Percentiles rank a stretch among this genome's conserved stretches.
Conservation (phyloP, 2,113 vertebrate genomes). For the Pseudolaguvia tuberculata region DNA sequence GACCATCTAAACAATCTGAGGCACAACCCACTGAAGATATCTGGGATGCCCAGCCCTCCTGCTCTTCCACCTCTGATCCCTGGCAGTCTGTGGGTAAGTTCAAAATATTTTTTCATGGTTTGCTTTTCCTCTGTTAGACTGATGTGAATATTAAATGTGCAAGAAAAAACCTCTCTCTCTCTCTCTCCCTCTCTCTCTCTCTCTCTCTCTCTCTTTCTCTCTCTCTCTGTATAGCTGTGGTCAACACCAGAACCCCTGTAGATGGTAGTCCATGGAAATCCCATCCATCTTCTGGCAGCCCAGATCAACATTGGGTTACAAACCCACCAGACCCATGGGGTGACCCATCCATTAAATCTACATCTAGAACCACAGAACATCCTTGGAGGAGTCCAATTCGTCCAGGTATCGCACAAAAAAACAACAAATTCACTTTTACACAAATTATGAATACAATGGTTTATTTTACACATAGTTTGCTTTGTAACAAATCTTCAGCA, state of each 20-base stretch:
- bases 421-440: background rate
- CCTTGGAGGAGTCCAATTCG: slow-evolving; percentile 57
- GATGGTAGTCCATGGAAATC: slow-evolving; percentile 60
- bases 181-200: slow-evolving; percentile 15
- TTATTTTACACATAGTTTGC: background rate
- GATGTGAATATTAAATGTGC: background rate
- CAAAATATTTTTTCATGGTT: background rate
- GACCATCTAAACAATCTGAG: slow-evolving; percentile 57
- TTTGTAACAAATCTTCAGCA: background rate
- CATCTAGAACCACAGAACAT: slow-evolving; percentile 54
- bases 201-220: slow-evolving; percentile 1
- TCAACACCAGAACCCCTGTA: slow-evolving; percentile 58
- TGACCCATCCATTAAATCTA: slow-evolving; percentile 62
- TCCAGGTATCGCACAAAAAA: slow-evolving; percentile 49
- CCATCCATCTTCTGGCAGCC: slow-evolving; percentile 51
- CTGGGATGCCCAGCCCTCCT: slow-evolving; percentile 58
- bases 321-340: slow-evolving; percentile 77
- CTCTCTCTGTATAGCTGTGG: slow-evolving; percentile 47
- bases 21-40: slow-evolving; percentile 55
- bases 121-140: background rate
- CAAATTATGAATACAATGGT: background rate
- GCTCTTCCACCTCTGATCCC: slow-evolving; percentile 58
- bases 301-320: slow-evolving; percentile 62
- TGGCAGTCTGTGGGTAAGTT: slow-evolving; percentile 70
- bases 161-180: background rate